Base-by-base conservation (phyloP, 2,113 vertebrate species). In the Clinocottus analis region DNA sequence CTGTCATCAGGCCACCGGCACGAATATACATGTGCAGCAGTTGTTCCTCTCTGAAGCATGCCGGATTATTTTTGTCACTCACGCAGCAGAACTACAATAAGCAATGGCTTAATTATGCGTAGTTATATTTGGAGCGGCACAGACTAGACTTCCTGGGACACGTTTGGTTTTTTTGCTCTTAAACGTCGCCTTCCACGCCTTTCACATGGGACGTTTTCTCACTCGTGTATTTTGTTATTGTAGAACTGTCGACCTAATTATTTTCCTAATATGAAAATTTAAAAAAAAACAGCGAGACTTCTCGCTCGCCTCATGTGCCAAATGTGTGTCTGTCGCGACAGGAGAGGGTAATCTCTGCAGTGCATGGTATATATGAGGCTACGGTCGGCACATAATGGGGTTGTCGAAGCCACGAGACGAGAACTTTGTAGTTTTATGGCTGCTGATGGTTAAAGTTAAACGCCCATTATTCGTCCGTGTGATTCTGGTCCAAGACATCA, bases 11-110 rank as follows among this genome's bases (percentile, higher is more conserved):
- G 41, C 76, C 47, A 43, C 56, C 35, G 60, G n/a, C 58, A 89
- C 81, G 75, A 86, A 91, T 87, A 91, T 89, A 93, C 89, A 87
- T 68, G 33, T 35, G 58, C 73, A 79, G 77, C 88, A 88, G 85
- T 89, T 90, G 85, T 74, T 85, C 59, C 19, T 73, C 31, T 82
- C 51, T 58, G 19, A 70, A 51, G 31, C 82, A 80, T 88, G 62
- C 78, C 80, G 65, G 37, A 59, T 66, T 88, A 86, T 82, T 80
- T 75, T 41, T 60, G 51, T 25, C 74, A 65, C 65, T 23, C 75
- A 53, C 47, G 16, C n/a, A 53, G 35, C 61, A 37, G 69, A 76
- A 81, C 85, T 67, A 13, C 60, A 80, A 31, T 60, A 78, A 47
- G 21, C 61, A 53, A 51, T 35, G 77, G 55, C 47, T 74, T 83